Evolutionary conservation across 2,888 invertebrate genomes (phyloP).

Genomic region (Miltochrista miniata): DNA sequence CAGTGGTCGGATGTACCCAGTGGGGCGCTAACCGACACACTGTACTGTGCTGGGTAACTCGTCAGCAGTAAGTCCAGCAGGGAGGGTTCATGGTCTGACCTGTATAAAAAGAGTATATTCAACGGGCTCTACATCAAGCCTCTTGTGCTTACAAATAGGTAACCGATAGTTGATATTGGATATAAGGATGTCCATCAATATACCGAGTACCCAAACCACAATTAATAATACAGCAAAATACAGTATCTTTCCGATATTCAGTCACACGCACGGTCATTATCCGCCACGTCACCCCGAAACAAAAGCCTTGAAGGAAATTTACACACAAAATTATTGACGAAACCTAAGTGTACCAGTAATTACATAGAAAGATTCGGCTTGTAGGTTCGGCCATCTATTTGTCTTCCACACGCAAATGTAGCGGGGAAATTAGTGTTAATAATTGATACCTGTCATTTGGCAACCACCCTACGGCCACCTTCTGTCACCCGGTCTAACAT

Average conservation of each 20-base stretch:
- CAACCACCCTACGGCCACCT: constrained; percentile 63
- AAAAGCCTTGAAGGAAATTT: constrained; percentile 23
- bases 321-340: constrained; percentile 52
- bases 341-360: constrained; percentile 59
- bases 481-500: constrained; percentile 51
- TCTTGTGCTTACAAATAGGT: too few relatives aligned
- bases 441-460: constrained; percentile 83
- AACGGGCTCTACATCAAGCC: too few relatives aligned
- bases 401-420: constrained; percentile 82
- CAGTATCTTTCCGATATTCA: not conserved
- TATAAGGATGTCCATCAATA: not conserved
- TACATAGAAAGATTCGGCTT: constrained; percentile 70
- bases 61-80: too few relatives aligned
- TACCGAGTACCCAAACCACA: not conserved
- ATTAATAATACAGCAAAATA: not conserved
- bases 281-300: constrained; percentile 1
- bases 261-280: constrained; percentile 6
- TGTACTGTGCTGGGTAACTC: too few relatives aligned
- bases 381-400: constrained; percentile 70
- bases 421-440: constrained; percentile 78
- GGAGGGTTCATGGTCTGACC: too few relatives aligned
- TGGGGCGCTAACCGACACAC: too few relatives aligned
- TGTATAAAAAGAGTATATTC: too few relatives aligned
- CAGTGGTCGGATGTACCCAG: too few relatives aligned
- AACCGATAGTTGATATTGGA: too few relatives aligned